Evolutionary conservation across 2,888 invertebrate genomes (phyloP).

Genomic region (Blera fallax): DNA sequence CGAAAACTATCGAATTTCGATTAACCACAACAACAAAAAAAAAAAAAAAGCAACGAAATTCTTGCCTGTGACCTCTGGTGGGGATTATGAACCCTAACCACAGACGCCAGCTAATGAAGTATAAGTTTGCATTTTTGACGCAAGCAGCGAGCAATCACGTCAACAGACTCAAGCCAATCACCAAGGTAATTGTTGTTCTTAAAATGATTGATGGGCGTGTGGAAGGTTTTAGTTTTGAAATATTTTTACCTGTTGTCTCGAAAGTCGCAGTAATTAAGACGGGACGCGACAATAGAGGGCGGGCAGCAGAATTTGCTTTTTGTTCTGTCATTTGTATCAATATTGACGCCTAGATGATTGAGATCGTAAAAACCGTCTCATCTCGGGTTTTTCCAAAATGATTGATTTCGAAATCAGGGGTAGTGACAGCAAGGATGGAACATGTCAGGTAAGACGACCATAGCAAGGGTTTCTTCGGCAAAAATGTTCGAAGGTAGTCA

Average conservation of each 20-base stretch:
- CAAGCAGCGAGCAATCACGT: background rate
- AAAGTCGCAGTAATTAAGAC: slow-evolving; percentile 11
- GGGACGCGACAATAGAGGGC: background rate
- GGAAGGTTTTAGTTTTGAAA: background rate
- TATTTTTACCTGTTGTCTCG: slow-evolving; percentile 9
- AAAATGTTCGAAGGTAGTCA: background rate
- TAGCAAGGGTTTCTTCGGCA: background rate
- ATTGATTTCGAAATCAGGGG: background rate
- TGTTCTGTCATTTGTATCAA: background rate
- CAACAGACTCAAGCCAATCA: background rate
- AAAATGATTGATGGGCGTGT: slow-evolving; percentile 1
- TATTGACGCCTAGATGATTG: slow-evolving; percentile 20
- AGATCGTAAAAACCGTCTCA: background rate
- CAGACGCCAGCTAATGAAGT: slow-evolving; percentile 8
- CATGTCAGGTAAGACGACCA: background rate
- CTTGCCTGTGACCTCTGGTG: background rate
- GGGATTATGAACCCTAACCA: background rate
- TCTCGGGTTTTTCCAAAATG: background rate
- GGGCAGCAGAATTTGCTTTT: background rate
- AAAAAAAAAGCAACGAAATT: background rate
- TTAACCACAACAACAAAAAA: background rate
- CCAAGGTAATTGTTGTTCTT: background rate
- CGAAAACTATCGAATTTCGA: slow-evolving; percentile 31
- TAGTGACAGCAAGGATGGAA: background rate
- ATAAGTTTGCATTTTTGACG: background rate